Evolutionary conservation across 64 coral and sea anemone species (phyloP).

Genomic region (Dendronephthya gigantea): DNA sequence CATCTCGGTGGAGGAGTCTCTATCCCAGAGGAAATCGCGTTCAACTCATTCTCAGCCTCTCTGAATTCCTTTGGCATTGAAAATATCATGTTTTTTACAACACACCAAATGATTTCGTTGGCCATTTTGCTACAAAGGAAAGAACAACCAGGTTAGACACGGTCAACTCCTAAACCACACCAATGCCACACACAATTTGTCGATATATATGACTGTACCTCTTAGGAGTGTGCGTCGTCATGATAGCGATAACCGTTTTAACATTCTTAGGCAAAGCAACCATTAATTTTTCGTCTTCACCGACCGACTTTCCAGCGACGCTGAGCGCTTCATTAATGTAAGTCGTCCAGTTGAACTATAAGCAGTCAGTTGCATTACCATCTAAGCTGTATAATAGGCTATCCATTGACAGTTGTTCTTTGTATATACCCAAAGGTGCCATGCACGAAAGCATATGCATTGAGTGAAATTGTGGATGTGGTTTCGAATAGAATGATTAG

Average conservation of each 20-base stretch:
- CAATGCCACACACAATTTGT: no score
- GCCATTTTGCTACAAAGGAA: not conserved
- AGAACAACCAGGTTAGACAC: not conserved
- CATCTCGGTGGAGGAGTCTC: not conserved
- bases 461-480: no score
- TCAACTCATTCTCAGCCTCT: not conserved
- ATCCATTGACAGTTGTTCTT: no score
- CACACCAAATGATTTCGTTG: not conserved
- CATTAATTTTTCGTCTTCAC: not conserved
- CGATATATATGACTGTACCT: not conserved
- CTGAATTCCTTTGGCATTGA: not conserved
- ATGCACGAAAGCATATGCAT: no score
- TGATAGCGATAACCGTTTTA: not conserved
- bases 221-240: not conserved
- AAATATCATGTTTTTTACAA: not conserved
- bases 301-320: not conserved
- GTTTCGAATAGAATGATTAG: no score
- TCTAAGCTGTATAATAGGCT: no score
- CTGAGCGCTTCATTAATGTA: not conserved
- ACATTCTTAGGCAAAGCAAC: not conserved
- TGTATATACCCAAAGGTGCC: no score
- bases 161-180: not conserved
- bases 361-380: no score
- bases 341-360: not conserved
- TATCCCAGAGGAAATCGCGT: not conserved